Evolutionary conservation across 2,888 invertebrate species (phyloP).

Genomic region (Phyllotreta cruciferae): DNA sequence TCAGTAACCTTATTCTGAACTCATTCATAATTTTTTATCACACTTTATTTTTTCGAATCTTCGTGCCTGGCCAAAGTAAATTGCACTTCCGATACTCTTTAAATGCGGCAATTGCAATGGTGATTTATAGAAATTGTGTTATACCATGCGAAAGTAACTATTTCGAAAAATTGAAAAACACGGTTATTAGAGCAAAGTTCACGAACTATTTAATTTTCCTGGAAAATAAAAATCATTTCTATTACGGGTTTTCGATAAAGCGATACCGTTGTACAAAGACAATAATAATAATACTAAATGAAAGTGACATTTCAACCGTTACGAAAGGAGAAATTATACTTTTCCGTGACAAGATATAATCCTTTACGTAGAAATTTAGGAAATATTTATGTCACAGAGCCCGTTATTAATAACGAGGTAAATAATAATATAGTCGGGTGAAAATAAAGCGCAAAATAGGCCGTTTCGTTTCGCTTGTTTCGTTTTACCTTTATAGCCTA

Average conservation of each 20-base stretch:
- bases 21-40: neutral
- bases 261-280: neutral
- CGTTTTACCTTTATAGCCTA: slow-evolving; percentile 5
- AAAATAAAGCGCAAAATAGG: slow-evolving; percentile 23
- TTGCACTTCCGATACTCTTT: slow-evolving; percentile 22
- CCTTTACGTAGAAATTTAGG: slow-evolving; percentile 7
- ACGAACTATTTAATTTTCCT: too few relatives aligned
- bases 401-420: slow-evolving; percentile 22
- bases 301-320: slow-evolving; percentile 14
- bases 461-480: slow-evolving; percentile 16
- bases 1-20: neutral
- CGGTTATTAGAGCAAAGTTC: neutral
- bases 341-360: slow-evolving; percentile 18
- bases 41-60: neutral
- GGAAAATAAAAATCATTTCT: too few relatives aligned
- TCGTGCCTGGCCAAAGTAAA: slow-evolving; percentile 20
- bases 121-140: slow-evolving; percentile 17
- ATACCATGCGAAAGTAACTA: slow-evolving; percentile 1
- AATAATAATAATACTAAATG: slow-evolving; percentile 4
- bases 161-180: neutral
- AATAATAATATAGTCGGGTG: slow-evolving; percentile 19
- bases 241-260: too few relatives aligned
- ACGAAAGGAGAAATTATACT: slow-evolving; percentile 15
- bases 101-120: slow-evolving; percentile 16
- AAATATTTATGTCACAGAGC: slow-evolving; percentile 17